A percentile compares a stretch with the other conserved stretches of the same genome.
Evolutionary conservation across 1,140 invertebrate species (phyloP).

Genomic region (Spodoptera frugiperda): DNA sequence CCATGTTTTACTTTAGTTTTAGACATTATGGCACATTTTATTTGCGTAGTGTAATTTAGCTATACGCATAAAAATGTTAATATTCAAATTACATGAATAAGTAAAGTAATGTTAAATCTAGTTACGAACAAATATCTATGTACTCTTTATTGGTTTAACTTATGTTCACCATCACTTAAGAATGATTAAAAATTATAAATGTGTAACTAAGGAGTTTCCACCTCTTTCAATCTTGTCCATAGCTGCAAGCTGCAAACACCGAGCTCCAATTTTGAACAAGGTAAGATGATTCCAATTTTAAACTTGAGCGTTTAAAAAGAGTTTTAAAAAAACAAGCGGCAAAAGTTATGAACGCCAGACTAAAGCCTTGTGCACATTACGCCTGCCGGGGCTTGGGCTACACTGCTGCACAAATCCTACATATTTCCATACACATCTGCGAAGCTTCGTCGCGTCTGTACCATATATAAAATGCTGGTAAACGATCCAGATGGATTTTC

Average conservation of each 20-base stretch:
- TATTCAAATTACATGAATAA: slow-evolving; percentile 17
- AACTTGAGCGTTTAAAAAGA: neutral
- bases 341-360: neutral
- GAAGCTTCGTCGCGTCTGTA: neutral
- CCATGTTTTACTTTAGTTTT: neutral
- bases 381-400: neutral
- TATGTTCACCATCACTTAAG: too few species aligned
- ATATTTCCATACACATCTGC: slow-evolving; percentile 7
- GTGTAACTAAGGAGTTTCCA: too few species aligned
- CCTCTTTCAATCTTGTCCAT: too few species aligned
- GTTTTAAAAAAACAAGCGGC: neutral
- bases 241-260: neutral
- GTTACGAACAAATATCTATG: neutral
- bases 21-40: neutral
- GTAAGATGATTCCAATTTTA: neutral
- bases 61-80: neutral
- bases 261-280: neutral
- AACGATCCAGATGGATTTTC: slow-evolving; percentile 25
- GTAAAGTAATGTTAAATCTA: neutral
- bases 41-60: neutral
- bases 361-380: slow-evolving; percentile 40
- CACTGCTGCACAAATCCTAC: slow-evolving; percentile 12
- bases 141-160: too few species aligned
- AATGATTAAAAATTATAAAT: too few species aligned
- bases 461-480: slow-evolving; percentile 14